Percentiles rank a stretch among this genome's conserved stretches.
These are phyloP conservation scores for Spialia ferax DNA, from an alignment of 2,888 invertebrate genomes.

Conservation along the genomic window DNA sequence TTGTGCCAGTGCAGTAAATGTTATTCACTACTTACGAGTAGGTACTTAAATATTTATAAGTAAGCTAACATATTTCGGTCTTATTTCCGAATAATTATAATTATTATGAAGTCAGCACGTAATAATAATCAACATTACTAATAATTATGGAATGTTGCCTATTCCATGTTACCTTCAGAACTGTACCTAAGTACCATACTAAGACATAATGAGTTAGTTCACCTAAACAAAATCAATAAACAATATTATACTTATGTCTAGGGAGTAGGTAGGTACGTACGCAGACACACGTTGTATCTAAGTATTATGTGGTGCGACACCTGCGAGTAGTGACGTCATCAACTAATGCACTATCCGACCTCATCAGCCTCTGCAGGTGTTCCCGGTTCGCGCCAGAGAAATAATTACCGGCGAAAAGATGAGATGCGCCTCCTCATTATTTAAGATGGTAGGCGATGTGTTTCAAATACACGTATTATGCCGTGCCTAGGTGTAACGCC, in stretches of 20 bases:
- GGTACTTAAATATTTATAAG: too few species aligned
- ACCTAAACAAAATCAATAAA: not conserved
- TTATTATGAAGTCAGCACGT: too few species aligned
- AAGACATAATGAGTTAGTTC: not conserved
- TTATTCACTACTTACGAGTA: too few species aligned
- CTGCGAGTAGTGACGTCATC: slow-evolving; percentile 69
- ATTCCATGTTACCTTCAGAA: too few species aligned
- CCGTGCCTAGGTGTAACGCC: slow-evolving; percentile 24
- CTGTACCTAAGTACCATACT: not conserved
- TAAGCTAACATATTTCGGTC: too few species aligned
- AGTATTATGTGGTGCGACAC: slow-evolving; percentile 10
- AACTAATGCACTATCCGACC: slow-evolving; percentile 79
- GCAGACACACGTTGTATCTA: not conserved
- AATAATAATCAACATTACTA: too few species aligned
- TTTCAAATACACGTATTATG: slow-evolving; percentile 46
- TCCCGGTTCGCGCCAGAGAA: slow-evolving; percentile 50
- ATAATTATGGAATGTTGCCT: too few species aligned
- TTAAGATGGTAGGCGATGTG: slow-evolving; percentile 68
- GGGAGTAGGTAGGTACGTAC: too few species aligned
- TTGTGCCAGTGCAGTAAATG: too few species aligned
- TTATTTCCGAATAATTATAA: too few species aligned
- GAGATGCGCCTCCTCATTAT: slow-evolving; percentile 72
- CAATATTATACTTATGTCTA: too few species aligned
- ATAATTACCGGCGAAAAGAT: slow-evolving; percentile 76
- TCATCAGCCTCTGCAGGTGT: slow-evolving; percentile 59